Conservation (phyloP, 1,140 invertebrate species). For the Cheumatopsyche charites region DNA sequence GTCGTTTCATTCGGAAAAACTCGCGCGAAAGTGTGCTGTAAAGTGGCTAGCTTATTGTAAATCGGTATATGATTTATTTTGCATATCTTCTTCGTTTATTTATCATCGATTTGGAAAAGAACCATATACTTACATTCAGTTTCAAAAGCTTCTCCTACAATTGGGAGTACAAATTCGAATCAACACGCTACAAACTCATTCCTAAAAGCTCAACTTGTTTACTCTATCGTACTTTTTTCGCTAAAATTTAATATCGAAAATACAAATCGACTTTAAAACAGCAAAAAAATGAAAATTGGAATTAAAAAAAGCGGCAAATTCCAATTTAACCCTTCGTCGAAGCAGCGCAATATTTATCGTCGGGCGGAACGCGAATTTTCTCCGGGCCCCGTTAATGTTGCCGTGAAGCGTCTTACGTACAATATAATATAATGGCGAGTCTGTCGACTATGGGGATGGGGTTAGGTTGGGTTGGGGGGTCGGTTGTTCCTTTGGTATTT, state of each 20-base stretch:
- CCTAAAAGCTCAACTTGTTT: too few relatives aligned
- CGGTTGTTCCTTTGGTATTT: slow-evolving; percentile 46
- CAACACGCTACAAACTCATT: too few relatives aligned
- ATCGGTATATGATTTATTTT: too few relatives aligned
- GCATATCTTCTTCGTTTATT: slow-evolving; percentile 9
- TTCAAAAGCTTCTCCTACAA: too few relatives aligned
- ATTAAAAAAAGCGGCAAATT: neutral
- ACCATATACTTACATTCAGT: too few relatives aligned
- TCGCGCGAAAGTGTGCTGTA: too few relatives aligned
- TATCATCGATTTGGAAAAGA: too few relatives aligned
- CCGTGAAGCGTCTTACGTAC: slow-evolving; percentile 38
- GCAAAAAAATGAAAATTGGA: neutral
- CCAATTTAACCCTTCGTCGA: slow-evolving; percentile 4
- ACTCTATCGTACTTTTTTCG: too few relatives aligned
- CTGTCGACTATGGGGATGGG: slow-evolving; percentile 41
- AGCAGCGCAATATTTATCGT: slow-evolving; percentile 40
- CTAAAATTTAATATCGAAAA: too few relatives aligned
- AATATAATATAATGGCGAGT: slow-evolving; percentile 26
- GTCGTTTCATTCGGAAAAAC: too few relatives aligned
- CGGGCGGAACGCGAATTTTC: slow-evolving; percentile 39
- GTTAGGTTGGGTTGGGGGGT: slow-evolving; percentile 15
- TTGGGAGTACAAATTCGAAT: too few relatives aligned
- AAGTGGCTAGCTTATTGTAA: too few relatives aligned
- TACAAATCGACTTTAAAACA: neutral
- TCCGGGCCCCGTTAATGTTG: slow-evolving; percentile 24